phyloP scores from a whole-genome alignment of 2,888 invertebrate species.

The Platycnemis pennipes region DNA sequence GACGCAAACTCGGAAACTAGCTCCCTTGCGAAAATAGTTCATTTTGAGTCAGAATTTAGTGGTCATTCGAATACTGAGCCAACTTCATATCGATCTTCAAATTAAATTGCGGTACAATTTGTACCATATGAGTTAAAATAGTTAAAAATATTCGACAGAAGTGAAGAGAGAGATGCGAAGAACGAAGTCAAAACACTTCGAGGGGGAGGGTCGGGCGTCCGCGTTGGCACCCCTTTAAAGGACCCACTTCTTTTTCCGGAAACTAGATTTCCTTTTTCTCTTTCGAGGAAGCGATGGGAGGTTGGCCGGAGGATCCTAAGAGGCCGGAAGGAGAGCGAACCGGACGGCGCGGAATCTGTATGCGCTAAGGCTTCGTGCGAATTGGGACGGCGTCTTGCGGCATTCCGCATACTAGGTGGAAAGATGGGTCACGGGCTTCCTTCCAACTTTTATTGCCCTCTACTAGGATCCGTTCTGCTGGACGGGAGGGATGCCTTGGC shows the following conservation, averaged over 20 bases:
- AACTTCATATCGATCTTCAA: no score
- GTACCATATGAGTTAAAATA: no score
- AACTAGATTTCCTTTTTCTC: background rate
- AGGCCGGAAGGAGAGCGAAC: background rate
- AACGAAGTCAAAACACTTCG: background rate
- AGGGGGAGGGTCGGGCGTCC: background rate
- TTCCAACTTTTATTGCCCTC: slow-evolving; percentile 59
- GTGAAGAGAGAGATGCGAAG: no score
- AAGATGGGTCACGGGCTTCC: slow-evolving; percentile 26
- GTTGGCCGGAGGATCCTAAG: background rate
- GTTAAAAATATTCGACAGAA: no score
- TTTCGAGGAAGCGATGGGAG: background rate
- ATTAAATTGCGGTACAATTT: no score
- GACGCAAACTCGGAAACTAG: no score
- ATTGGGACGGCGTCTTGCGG: slow-evolving; percentile 56
- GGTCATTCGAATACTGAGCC: no score
- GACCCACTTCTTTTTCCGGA: background rate
- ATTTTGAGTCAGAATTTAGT: no score
- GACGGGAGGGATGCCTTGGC: background rate
- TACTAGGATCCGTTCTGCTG: background rate
- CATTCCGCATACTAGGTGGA: slow-evolving; percentile 51
- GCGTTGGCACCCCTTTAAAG: background rate
- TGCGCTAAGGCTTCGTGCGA: background rate
- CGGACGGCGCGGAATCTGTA: background rate
- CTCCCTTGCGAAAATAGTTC: no score